Evolutionary conservation across 2,888 invertebrate species (phyloP).

Genomic region (Machimus rusticus): DNA sequence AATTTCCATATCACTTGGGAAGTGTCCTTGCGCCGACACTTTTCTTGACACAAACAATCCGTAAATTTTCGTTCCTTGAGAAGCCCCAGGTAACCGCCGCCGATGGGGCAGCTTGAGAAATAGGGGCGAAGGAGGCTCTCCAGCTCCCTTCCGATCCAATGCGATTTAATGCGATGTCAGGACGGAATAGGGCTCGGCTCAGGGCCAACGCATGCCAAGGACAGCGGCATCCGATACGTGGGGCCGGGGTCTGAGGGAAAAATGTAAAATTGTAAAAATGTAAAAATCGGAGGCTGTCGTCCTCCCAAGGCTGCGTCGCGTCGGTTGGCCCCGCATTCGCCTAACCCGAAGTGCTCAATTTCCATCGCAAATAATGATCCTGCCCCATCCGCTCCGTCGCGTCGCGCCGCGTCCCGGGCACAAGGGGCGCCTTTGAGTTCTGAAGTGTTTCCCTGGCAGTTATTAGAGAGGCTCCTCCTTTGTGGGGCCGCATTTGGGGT

Average conservation of each 20-base stretch:
- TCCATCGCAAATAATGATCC: background rate
- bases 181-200: background rate
- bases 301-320: background rate
- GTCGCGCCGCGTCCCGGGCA: background rate
- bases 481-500: background rate
- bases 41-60: background rate
- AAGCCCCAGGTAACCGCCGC: background rate
- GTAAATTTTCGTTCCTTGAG: background rate
- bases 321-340: background rate
- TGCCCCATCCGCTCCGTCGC: background rate
- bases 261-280: background rate
- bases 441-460: conserved; percentile 13
- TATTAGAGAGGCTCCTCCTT: background rate
- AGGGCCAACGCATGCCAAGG: background rate
- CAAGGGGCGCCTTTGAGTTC: background rate
- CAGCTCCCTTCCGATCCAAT: background rate
- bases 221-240: background rate
- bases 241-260: background rate
- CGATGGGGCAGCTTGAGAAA: background rate
- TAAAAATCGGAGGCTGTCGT: background rate
- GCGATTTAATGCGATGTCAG: background rate
- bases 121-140: background rate
- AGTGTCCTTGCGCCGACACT: background rate
- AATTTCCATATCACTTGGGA: background rate
- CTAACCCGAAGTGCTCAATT: conserved; percentile 2